These are phyloP conservation scores for Meteorus sp. DNA, from an alignment of 1,140 invertebrate genomes.

Conservation along the genomic window DNA sequence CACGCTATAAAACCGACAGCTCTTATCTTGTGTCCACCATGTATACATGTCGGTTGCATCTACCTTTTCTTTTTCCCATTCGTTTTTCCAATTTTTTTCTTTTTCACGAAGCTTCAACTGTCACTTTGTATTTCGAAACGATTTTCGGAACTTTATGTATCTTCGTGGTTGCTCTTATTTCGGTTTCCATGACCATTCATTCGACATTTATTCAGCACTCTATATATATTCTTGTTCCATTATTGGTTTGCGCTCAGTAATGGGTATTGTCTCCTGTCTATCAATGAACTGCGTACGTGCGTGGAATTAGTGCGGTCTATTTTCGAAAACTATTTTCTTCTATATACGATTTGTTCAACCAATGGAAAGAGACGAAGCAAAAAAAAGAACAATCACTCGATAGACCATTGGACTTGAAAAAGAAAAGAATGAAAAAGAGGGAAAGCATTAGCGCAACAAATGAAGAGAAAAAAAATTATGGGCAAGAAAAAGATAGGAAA, in stretches of 20 bases:
- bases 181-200: not conserved
- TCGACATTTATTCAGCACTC: not conserved
- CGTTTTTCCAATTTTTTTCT: not conserved
- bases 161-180: slow-evolving; percentile 20
- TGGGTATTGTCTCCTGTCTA: slow-evolving; percentile 38
- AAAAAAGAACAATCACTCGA: no score
- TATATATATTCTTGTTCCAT: slow-evolving; percentile 32
- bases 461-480: slow-evolving; percentile 12
- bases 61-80: not conserved
- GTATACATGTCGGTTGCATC: no score
- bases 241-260: slow-evolving; percentile 31
- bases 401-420: not conserved
- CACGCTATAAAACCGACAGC: slow-evolving; percentile 23
- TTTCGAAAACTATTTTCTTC: not conserved
- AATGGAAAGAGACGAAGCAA: no score
- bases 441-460: not conserved
- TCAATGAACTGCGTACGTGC: slow-evolving; percentile 6
- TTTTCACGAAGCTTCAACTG: not conserved
- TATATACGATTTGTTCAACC: not conserved
- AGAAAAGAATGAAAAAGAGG: slow-evolving; percentile 10
- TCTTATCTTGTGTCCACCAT: slow-evolving; percentile 17
- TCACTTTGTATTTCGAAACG: no score
- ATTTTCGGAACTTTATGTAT: no score
- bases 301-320: not conserved
- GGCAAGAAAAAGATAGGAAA: slow-evolving; percentile 26